Evolutionary conservation across 2,888 invertebrate species (phyloP).

Genomic region (Mythimna vitellina): DNA sequence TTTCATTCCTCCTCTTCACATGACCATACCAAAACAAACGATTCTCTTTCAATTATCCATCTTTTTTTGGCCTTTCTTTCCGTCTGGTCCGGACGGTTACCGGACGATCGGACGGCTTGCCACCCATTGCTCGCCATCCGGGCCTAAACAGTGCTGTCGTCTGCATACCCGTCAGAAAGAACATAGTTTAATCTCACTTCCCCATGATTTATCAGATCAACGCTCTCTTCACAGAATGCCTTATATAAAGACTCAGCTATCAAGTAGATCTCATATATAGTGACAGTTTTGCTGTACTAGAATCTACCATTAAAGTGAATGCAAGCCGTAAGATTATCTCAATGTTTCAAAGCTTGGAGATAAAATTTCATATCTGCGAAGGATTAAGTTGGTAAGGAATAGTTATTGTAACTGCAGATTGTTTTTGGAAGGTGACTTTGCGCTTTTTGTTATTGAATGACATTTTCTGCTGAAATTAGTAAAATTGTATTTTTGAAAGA

Average conservation of each 20-base stretch:
- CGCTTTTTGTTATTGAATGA: neutral
- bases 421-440: constrained; percentile 12
- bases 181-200: no score
- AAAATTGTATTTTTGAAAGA: no score
- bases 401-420: constrained; percentile 31
- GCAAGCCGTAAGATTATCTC: constrained; percentile 40
- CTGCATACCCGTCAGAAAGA: no score
- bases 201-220: neutral
- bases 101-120: no score
- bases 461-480: neutral
- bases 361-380: constrained; percentile 43
- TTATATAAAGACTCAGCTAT: neutral
- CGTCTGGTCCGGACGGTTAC: no score
- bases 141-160: no score
- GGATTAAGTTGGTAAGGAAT: constrained; percentile 28
- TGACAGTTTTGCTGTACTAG: constrained; percentile 12
- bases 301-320: constrained; percentile 30
- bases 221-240: neutral
- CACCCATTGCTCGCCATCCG: no score
- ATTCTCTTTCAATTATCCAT: no score
- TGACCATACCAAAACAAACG: no score
- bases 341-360: constrained; percentile 26
- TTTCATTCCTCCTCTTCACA: no score
- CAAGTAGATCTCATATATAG: constrained; percentile 16
- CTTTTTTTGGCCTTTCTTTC: no score